Evolutionary conservation across 2,113 vertebrate species (phyloP).

Genomic region (Cairina moschata): DNA sequence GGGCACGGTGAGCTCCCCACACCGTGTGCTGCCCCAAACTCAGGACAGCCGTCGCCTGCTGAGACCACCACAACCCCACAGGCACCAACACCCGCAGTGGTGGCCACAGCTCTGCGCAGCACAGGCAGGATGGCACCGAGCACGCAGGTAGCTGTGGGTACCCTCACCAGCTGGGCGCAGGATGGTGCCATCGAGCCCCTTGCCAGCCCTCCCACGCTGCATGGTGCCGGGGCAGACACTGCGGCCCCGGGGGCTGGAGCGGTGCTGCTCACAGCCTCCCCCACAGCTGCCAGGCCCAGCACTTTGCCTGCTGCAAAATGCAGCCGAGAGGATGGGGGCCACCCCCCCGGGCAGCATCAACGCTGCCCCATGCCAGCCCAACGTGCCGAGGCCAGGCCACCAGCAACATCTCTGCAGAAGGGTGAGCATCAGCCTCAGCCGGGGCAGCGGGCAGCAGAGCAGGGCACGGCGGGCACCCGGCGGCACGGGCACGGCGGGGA

Average conservation of each 20-base stretch:
- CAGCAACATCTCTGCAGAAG: accelerated
- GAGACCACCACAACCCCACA: neutral
- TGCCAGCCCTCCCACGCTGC: too few species aligned
- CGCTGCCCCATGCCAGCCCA: accelerated
- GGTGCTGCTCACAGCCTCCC: neutral
- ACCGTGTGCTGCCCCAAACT: neutral
- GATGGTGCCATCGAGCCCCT: neutral
- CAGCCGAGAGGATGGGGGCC: neutral
- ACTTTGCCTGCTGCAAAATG: neutral
- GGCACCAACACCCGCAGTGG: neutral
- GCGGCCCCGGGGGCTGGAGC: too few species aligned
- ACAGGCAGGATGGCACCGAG: neutral
- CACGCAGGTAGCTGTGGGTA: neutral
- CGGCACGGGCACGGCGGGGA: neutral
- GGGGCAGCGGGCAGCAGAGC: neutral
- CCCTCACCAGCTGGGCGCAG: too few species aligned
- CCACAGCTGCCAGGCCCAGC: neutral
- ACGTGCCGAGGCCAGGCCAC: accelerated
- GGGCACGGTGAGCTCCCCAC: neutral
- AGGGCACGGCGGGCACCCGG: neutral
- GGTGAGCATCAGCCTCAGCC: too few species aligned
- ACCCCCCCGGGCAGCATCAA: accelerated
- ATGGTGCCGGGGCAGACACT: too few species aligned
- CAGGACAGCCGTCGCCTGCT: neutral
- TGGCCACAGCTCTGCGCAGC: neutral